phyloP scores from a whole-genome alignment of 1,140 invertebrate genomes.

The Drosophila grimshawi region DNA sequence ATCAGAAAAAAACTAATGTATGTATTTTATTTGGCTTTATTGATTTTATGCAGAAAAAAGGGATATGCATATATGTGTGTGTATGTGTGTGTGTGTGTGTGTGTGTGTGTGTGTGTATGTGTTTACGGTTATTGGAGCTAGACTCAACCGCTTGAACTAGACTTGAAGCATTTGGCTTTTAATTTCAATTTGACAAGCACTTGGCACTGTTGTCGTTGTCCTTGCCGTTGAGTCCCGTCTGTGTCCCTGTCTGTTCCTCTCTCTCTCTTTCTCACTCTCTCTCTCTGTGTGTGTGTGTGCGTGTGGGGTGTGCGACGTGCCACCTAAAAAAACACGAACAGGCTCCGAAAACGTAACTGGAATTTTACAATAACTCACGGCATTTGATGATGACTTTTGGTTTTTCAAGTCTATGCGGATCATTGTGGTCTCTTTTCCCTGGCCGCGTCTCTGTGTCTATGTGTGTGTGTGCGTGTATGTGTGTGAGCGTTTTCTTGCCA shows the following conservation, averaged over 20 bases:
- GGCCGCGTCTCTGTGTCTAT: background rate
- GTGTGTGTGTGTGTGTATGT: slow-evolving; percentile 7
- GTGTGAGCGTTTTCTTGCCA: slow-evolving; percentile 37
- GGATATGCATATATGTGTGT: background rate
- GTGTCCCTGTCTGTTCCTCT: too few species aligned
- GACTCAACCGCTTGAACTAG: slow-evolving; percentile 45
- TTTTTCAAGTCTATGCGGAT: slow-evolving; percentile 32
- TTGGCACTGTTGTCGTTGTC: slow-evolving; percentile 62
- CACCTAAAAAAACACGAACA: slow-evolving; percentile 17
- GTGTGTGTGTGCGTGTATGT: slow-evolving; percentile 3
- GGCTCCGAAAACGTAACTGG: slow-evolving; percentile 39
- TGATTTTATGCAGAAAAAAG: slow-evolving; percentile 65
- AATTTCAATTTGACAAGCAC: slow-evolving; percentile 82
- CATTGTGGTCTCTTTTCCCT: slow-evolving; percentile 1
- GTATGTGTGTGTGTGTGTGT: too few species aligned
- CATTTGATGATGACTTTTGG: slow-evolving; percentile 72
- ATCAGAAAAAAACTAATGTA: slow-evolving; percentile 46
- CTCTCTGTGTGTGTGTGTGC: background rate
- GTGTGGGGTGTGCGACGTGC: slow-evolving; percentile 8
- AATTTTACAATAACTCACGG: slow-evolving; percentile 76
- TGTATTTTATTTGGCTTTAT: slow-evolving; percentile 78
- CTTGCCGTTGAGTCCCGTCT: background rate
- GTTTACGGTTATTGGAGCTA: slow-evolving; percentile 46
- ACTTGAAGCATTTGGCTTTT: slow-evolving; percentile 74
- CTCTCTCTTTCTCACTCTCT: background rate